Evolutionary conservation across 92 coral and sea anemone genomes (phyloP).

Genomic region (Epizoanthus fatuus): DNA sequence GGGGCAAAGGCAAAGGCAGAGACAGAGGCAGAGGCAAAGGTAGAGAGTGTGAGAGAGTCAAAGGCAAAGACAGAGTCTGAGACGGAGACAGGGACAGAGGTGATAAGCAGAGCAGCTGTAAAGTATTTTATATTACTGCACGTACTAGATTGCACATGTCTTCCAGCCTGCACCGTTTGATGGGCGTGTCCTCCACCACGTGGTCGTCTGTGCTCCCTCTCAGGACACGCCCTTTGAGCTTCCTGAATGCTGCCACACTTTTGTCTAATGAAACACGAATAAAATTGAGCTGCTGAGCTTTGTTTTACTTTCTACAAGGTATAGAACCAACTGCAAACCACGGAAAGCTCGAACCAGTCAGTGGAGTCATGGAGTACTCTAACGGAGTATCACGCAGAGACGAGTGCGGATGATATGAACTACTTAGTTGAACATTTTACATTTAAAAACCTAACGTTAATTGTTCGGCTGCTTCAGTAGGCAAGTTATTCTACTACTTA

Average conservation of each 20-base stretch:
- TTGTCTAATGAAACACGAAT: slow-evolving; percentile 67
- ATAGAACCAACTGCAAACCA: no score
- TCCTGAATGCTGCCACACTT: slow-evolving; percentile 82
- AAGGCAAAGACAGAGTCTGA: background rate
- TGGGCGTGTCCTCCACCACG: slow-evolving; percentile 12
- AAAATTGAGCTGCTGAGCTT: background rate
- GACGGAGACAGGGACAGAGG: background rate
- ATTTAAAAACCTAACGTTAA: no score
- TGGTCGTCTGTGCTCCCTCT: slow-evolving; percentile 10
- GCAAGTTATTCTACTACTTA: no score
- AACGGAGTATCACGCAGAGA: background rate
- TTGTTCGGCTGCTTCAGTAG: no score
- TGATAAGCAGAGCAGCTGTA: no score
- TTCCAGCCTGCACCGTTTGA: slow-evolving; percentile 67
- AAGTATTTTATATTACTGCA: background rate
- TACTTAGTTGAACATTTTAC: no score
- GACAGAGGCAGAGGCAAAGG: no score
- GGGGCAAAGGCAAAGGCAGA: no score
- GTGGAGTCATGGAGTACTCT: background rate
- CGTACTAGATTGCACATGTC: slow-evolving; percentile 75
- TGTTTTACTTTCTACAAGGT: background rate
- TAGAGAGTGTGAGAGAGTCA: background rate
- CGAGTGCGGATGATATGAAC: no score
- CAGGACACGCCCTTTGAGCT: slow-evolving; percentile 59
- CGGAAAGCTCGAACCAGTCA: no score